Evolutionary conservation across 2,888 invertebrate genomes (phyloP), one percentile per base, ranked within the genome.

Genomic region (Eupithecia exiguata): DNA sequence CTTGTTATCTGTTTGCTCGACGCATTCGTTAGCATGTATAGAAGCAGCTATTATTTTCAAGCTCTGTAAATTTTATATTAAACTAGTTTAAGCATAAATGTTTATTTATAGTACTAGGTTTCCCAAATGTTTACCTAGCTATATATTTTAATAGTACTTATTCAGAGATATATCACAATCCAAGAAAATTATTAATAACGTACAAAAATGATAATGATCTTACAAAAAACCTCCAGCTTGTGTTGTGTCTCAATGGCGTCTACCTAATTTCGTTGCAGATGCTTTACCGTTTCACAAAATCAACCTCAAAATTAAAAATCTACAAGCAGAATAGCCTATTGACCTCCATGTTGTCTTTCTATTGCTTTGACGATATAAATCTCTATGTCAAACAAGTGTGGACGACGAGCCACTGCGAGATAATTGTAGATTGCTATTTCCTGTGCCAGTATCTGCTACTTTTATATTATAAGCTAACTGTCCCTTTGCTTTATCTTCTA

Each of bases 341-440:
- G 80, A 82, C 85, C 86, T 82, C 78, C 78, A 84, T 87, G 63
- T 69, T 74, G 69, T 78, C 77, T 81, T 74, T 80, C 81, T 81
- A 77, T 79, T 76, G 81, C 77, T 82, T 82, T 82, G n/a, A n/a
- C 80, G 83, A 84, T 87, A 88, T 88, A 88, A 87, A 88, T 89
- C 87, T 88, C 82, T 80, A 80, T 80, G 83, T 84, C 85, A 86
- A 87, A 78, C 81, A 83, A 81, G 86, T 81, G 83, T 80, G 86
- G 84, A 87, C 83, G 85, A 82, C 85, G 86, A 84, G 84, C 84
- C 77, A 78, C 79, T 80, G 75, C 77, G 79, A 86, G 88, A 89
- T 92, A 91, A 92, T 93, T 90, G 91, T 87, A 82, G 86, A 87
- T 88, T 86, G 91, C 88, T 86, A 92, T 92, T 93, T 93, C 92